Conservation (phyloP, 2,888 invertebrate genomes). For the Myopa testacea region DNA sequence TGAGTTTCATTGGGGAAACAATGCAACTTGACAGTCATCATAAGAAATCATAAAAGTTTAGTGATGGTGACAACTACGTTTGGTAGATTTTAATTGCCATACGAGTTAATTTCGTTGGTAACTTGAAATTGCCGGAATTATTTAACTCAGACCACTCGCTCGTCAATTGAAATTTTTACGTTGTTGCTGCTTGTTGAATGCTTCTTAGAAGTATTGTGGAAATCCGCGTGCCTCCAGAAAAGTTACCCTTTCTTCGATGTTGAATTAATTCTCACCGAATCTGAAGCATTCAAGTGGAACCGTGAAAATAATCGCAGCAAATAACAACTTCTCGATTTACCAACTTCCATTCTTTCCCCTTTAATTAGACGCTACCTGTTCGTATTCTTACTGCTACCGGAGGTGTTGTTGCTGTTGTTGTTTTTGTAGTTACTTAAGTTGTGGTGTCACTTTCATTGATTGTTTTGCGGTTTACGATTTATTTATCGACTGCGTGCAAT, state of each 20-base stretch:
- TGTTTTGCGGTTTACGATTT: slow-evolving; percentile 40
- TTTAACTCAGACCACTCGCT: no score
- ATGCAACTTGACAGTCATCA: no score
- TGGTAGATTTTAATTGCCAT: no score
- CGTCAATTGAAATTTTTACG: no score
- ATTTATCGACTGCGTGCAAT: slow-evolving; percentile 26
- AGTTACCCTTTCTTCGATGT: background rate
- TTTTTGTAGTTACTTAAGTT: slow-evolving; percentile 31
- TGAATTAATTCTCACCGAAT: slow-evolving; percentile 10
- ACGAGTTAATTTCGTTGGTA: no score
- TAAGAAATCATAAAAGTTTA: no score
- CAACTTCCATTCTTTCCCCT: background rate
- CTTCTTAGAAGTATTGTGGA: no score
- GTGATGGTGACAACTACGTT: background rate
- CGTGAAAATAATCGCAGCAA: slow-evolving; percentile 32
- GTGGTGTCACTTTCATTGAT: slow-evolving; percentile 44
- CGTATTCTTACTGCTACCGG: background rate
- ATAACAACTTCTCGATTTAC: slow-evolving; percentile 31
- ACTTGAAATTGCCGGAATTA: no score
- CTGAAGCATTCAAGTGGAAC: slow-evolving; percentile 25
- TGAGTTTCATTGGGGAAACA: no score
- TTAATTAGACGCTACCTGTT: slow-evolving; percentile 22
- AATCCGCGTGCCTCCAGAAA: no score
- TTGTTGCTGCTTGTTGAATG: no score
- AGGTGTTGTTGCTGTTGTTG: slow-evolving; percentile 1